A percentile compares a stretch with the other conserved stretches of the same genome.
Evolutionary conservation across 2,888 invertebrate genomes (phyloP).

Genomic region (Galerucella pusilla): DNA sequence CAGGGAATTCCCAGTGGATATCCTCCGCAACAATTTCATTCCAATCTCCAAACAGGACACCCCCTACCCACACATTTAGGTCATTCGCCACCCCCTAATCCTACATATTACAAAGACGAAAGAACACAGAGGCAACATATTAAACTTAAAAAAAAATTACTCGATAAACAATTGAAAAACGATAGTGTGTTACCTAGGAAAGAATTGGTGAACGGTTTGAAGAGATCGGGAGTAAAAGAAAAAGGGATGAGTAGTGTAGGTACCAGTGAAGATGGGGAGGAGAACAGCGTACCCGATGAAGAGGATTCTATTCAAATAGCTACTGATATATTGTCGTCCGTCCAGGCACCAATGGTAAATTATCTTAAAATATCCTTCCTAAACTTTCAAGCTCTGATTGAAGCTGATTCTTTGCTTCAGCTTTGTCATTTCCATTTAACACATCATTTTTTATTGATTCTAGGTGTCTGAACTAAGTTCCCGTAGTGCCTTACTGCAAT

Average conservation of each 20-base stretch:
- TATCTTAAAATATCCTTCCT: background rate
- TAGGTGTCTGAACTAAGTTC: conserved; percentile 87
- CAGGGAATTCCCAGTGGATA: conserved; percentile 68
- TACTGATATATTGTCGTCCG: conserved; percentile 78
- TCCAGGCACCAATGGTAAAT: conserved; percentile 78
- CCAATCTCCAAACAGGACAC: conserved; percentile 68
- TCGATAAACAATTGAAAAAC: conserved; percentile 65
- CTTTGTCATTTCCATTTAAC: background rate
- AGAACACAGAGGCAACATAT: conserved; percentile 81
- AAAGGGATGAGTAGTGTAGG: conserved; percentile 71
- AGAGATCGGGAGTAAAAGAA: conserved; percentile 60
- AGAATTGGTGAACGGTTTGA: conserved; percentile 71
- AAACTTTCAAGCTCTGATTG: too few species aligned
- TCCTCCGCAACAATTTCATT: conserved; percentile 66
- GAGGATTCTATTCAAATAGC: conserved; percentile 77
- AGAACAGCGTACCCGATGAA: conserved; percentile 79
- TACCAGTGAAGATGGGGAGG: conserved; percentile 85
- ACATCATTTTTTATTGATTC: conserved; percentile 47
- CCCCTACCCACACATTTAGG: conserved; percentile 72
- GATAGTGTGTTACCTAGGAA: conserved; percentile 66
- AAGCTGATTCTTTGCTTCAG: too few species aligned
- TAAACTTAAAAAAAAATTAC: conserved; percentile 81
- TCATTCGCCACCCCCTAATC: conserved; percentile 75
- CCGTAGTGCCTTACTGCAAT: conserved; percentile 85
- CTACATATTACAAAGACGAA: conserved; percentile 78